Conservation (phyloP, 2,888 invertebrate genomes). For the Lamellibrachia columna region DNA sequence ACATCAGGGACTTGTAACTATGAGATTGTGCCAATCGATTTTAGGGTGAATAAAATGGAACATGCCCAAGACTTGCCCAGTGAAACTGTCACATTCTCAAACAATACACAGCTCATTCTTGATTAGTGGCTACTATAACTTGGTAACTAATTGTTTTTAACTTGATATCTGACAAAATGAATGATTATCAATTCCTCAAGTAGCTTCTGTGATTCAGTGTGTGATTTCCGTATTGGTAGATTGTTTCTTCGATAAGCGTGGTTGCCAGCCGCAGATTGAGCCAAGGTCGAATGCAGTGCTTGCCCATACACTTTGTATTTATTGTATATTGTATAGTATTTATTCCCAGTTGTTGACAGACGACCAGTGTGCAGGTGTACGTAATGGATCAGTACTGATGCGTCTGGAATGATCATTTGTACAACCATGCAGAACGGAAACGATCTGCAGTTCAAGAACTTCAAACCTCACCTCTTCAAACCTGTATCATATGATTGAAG, state of each 20-base stretch:
- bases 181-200: background rate
- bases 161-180: background rate
- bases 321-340: slow-evolving; percentile 7
- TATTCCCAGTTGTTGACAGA: background rate
- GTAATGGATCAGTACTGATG: background rate
- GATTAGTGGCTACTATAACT: background rate
- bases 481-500: background rate
- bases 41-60: background rate
- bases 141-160: background rate
- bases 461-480: background rate
- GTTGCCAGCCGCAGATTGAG: background rate
- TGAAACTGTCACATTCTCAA: background rate
- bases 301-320: background rate
- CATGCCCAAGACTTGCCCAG: background rate
- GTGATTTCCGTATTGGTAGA: background rate
- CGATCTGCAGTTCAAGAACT: too few species aligned
- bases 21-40: background rate
- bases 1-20: background rate
- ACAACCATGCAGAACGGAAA: too few species aligned
- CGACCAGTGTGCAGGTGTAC: background rate
- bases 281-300: background rate
- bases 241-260: background rate
- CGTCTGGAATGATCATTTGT: background rate
- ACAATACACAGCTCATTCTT: background rate
- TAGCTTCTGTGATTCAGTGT: background rate